These are phyloP conservation scores for Variabilichromis moorii DNA, from an alignment of 2,113 vertebrate genomes.

Conservation along the genomic window DNA sequence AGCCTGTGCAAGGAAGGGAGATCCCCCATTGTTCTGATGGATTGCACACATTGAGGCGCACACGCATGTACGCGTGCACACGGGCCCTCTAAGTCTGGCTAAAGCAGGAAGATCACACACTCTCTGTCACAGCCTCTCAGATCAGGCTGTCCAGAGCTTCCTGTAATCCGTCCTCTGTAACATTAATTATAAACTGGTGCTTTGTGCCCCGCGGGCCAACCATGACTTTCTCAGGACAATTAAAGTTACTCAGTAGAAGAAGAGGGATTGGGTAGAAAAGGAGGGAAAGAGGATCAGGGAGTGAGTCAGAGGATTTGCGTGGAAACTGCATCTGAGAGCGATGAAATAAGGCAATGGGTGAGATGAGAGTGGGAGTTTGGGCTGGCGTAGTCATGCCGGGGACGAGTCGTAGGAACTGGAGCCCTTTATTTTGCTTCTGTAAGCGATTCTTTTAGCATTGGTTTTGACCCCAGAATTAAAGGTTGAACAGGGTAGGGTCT, in stretches of 20 bases:
- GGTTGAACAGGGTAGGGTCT: slow-evolving; percentile 18
- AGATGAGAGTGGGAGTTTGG: slow-evolving; percentile 26
- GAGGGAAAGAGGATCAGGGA: slow-evolving; percentile 39
- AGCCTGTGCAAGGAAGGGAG: slow-evolving; percentile 29
- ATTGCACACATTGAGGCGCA: slow-evolving; percentile 10
- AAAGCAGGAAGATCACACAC: slow-evolving; percentile 60
- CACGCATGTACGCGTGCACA: background rate
- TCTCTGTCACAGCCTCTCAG: slow-evolving; percentile 55
- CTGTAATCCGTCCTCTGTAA: slow-evolving; percentile 84
- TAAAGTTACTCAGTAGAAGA: slow-evolving; percentile 88
- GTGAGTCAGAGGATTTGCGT: slow-evolving; percentile 47
- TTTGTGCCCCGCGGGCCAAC: slow-evolving; percentile 74
- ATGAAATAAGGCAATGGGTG: slow-evolving; percentile 30
- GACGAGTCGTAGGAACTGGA: slow-evolving; percentile 20
- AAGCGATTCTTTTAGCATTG: slow-evolving; percentile 25
- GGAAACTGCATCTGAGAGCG: slow-evolving; percentile 9
- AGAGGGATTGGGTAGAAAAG: slow-evolving; percentile 39
- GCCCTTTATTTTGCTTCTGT: slow-evolving; percentile 27
- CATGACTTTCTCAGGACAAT: slow-evolving; percentile 96
- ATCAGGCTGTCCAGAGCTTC: slow-evolving; percentile 67
- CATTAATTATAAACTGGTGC: slow-evolving; percentile 88
- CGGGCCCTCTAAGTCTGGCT: slow-evolving; percentile 13
- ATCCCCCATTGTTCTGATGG: slow-evolving; percentile 45
- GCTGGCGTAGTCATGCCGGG: background rate
- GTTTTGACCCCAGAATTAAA: background rate